phyloP scores from a whole-genome alignment of 1,140 invertebrate genomes.

The Leptonema lineaticorne region DNA sequence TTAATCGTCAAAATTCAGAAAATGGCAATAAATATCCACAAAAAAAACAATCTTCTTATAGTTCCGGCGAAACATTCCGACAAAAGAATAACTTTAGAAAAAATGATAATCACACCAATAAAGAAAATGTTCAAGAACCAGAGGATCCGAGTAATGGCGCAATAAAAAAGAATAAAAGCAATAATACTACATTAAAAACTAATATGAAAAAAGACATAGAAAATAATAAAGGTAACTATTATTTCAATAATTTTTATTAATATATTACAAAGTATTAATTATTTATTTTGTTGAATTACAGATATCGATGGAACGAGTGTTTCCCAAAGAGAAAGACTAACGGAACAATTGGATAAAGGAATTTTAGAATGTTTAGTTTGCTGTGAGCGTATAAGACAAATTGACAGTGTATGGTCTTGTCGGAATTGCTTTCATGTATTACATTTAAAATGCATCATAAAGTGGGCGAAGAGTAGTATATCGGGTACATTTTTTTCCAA shows the following conservation, averaged over 20 bases:
- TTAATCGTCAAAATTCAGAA: not conserved
- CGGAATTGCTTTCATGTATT: constrained; percentile 87
- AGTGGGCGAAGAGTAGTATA: constrained; percentile 85
- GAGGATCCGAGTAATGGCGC: not conserved
- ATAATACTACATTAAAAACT: not conserved
- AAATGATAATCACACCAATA: constrained; percentile 7
- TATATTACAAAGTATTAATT: not conserved
- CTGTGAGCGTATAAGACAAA: constrained; percentile 78
- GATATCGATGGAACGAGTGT: constrained; percentile 61
- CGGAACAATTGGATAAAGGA: constrained; percentile 74
- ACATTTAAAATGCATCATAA: constrained; percentile 85
- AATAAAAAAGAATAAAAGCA: not conserved
- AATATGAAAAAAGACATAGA: not conserved
- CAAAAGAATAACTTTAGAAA: constrained; percentile 8
- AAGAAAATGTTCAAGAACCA: not conserved
- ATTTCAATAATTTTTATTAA: not conserved
- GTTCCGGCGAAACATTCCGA: constrained; percentile 25
- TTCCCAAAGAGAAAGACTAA: constrained; percentile 77
- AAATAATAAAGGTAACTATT: not conserved
- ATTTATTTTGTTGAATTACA: constrained; percentile 41
- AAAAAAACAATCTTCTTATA: constrained; percentile 11
- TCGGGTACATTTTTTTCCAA: constrained; percentile 56
- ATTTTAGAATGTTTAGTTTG: constrained; percentile 91
- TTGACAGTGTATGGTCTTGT: constrained; percentile 87
- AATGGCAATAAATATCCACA: constrained; percentile 1